Conservation (phyloP, 2,113 vertebrate genomes). For the Myocastor coypus region DNA sequence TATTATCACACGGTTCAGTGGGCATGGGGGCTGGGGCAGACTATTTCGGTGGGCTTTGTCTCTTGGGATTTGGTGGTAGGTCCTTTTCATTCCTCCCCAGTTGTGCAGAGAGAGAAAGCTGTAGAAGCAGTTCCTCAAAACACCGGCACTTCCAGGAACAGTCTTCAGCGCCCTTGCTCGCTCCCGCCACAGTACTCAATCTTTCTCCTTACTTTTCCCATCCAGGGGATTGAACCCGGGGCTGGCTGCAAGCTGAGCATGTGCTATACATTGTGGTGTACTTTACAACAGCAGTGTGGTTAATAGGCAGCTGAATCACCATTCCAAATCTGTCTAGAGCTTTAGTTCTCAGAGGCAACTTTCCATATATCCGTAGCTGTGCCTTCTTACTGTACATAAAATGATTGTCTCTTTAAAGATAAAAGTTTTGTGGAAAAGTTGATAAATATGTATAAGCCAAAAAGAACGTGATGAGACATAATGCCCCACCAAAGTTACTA, state of each 20-base stretch:
- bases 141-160: no score
- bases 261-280: neutral
- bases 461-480: neutral
- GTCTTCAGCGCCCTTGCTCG: no score
- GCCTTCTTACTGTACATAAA: constrained; percentile 9
- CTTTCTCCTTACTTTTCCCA: neutral
- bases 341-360: neutral
- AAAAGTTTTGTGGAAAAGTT: neutral
- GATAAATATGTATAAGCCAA: neutral
- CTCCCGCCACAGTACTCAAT: no score
- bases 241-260: neutral
- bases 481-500: neutral
- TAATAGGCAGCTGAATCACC: neutral
- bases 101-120: no score
- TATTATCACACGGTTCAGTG: constrained; percentile 89
- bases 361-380: neutral
- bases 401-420: neutral
- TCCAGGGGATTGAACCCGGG: neutral
- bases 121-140: no score
- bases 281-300: neutral
- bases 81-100: no score
- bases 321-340: neutral
- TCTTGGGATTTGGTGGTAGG: no score
- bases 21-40: constrained; percentile 56
- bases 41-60: constrained; percentile 46